Percentiles rank a stretch among this genome's conserved stretches.
Conservation (phyloP, 2,113 vertebrate species). For the Opisthocomus hoazin region DNA sequence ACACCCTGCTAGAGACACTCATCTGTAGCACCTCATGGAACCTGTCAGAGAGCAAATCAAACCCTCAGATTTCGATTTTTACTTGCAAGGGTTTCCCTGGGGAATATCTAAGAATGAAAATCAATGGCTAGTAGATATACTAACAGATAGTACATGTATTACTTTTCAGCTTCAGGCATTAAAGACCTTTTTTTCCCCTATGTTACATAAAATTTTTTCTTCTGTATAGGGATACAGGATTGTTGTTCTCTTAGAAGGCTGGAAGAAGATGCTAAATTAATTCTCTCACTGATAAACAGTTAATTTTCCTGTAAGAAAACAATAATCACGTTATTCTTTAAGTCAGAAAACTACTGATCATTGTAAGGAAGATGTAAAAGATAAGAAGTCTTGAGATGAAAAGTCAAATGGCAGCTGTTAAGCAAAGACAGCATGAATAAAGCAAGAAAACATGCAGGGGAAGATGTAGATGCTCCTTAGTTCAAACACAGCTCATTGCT, state of each 20-base stretch:
- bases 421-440: neutral
- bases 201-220: neutral
- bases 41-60: neutral
- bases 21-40: neutral
- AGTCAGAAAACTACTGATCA: neutral
- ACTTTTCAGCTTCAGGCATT: neutral
- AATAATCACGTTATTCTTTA: neutral
- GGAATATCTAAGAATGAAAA: neutral
- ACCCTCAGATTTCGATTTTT: neutral
- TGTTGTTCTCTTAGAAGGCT: neutral
- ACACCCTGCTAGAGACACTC: neutral
- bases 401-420: neutral
- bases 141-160: neutral
- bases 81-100: neutral
- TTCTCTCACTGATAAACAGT: neutral
- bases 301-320: neutral
- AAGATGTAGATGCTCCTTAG: neutral
- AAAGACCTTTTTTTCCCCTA: neutral
- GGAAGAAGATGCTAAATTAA: neutral
- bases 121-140: neutral
- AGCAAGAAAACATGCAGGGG: neutral
- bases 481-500: neutral
- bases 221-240: neutral
- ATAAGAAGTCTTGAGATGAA: neutral
- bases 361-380: neutral